Base-by-base conservation (phyloP, 2,888 invertebrate genomes). In the Drepana falcataria region DNA sequence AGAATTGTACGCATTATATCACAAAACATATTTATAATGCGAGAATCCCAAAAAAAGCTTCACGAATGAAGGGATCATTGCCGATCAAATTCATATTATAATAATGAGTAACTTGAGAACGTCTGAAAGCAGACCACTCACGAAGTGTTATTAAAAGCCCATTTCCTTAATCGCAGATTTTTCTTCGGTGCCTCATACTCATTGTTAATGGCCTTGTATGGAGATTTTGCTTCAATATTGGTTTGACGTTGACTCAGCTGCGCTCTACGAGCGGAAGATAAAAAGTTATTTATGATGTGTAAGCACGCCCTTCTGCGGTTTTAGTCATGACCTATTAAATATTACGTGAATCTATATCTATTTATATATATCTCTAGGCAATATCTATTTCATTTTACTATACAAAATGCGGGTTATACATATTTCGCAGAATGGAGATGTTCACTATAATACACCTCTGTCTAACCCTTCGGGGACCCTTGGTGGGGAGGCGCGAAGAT, bases 141-240 rank as follows among this genome's bases (percentile, higher is more conserved):
- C 37, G 49, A 49, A 41, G 59, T 57, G 66, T 67, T 68, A 75
- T 73, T 67, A 73, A 73, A 74, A 68, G 57, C 62, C 65, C 69
- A 74, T 76, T 74, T 76, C 65, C 74, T 69, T 68, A 65, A 65
- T 63, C 66, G 65, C 61, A 55, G 60, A 68, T 75, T 51, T 47
- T 49, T 47, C 47, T 47, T 35, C 48, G 35, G 47, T 48, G 35
- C 53, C 52, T 47, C 44, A 41, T 57, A 54, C 21, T 21, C 21
- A 21, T 59, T 57, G 59, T 57, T 69, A 65, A 70, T 68, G 59
- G 55, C 68, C 68, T 64, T 68, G 65, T 69, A 72, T 66, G 71
- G 68, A 58, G 52, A 67, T 71, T 71, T 71, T 59, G 66, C 53
- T 56, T 54, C 48, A 58, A 56, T 60, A 60, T 58, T 58, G 60